These are phyloP conservation scores for Zosterops japonicus DNA, from an alignment of 2,113 vertebrate species.

Conservation along the genomic window DNA sequence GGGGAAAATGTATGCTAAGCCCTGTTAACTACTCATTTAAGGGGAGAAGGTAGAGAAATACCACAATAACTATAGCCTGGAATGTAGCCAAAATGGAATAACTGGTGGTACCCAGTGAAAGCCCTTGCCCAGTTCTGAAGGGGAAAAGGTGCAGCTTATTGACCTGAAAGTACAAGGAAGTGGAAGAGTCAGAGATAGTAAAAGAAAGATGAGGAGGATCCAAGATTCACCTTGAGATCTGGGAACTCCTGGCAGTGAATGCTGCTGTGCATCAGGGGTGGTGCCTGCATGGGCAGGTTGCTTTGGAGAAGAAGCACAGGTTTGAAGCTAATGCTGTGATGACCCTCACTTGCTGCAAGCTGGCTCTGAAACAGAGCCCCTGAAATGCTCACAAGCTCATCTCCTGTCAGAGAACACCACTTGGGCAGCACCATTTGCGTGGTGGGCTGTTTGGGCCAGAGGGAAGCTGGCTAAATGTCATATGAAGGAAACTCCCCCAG, in stretches of 20 bases:
- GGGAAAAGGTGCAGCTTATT: not conserved
- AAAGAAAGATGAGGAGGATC: not conserved
- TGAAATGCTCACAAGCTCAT: fast-evolving
- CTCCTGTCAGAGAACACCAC: not conserved
- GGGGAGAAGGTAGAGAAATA: not conserved
- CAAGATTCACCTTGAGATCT: not conserved
- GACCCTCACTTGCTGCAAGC: not conserved
- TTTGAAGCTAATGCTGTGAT: not conserved
- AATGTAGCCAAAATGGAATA: not conserved
- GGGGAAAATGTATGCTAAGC: not conserved
- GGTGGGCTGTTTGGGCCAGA: not conserved
- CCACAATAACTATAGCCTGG: not conserved
- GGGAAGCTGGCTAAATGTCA: not conserved
- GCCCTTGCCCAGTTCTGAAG: not conserved
- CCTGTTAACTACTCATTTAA: not conserved
- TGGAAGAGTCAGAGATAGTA: not conserved
- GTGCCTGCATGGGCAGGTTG: not conserved
- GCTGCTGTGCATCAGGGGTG: not conserved
- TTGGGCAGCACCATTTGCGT: not conserved
- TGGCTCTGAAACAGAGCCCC: not conserved
- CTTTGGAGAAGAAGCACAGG: not conserved
- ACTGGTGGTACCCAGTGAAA: not conserved
- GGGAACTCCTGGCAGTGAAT: not conserved
- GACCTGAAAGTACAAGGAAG: not conserved
- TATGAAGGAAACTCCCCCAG: not conserved